phyloP scores from a whole-genome alignment of 2,888 invertebrate genomes.

The Ophion ellenae region DNA sequence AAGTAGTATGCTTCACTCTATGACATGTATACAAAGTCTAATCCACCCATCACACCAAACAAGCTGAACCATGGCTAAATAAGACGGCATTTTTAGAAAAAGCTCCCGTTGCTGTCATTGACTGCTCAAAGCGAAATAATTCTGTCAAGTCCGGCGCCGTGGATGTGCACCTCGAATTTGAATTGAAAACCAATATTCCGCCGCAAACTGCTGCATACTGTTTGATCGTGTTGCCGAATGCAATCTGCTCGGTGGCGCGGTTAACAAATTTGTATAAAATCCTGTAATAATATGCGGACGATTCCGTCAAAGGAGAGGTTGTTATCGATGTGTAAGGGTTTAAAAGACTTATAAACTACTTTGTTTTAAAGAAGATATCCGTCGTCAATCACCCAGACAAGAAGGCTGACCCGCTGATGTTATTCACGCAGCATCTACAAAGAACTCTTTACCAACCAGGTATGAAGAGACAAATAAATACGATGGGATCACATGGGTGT shows the following conservation, averaged over 20 bases:
- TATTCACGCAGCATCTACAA: slow-evolving; percentile 31
- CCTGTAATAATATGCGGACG: too few relatives aligned
- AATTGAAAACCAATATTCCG: slow-evolving; percentile 49
- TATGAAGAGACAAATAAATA: slow-evolving; percentile 28
- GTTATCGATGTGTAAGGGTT: neutral
- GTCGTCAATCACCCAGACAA: neutral
- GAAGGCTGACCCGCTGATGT: neutral
- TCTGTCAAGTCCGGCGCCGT: slow-evolving; percentile 53
- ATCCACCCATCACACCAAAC: slow-evolving; percentile 13
- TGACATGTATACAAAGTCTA: slow-evolving; percentile 74
- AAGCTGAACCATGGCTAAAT: slow-evolving; percentile 23
- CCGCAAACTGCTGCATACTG: slow-evolving; percentile 49
- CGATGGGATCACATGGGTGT: slow-evolving; percentile 18
- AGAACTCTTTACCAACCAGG: slow-evolving; percentile 27
- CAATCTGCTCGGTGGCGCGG: too few relatives aligned
- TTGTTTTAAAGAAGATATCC: neutral
- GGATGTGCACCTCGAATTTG: slow-evolving; percentile 61
- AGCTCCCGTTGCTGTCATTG: slow-evolving; percentile 17
- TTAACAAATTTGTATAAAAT: too few relatives aligned
- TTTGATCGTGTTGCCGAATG: slow-evolving; percentile 16
- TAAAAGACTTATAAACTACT: neutral
- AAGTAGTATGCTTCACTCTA: slow-evolving; percentile 72
- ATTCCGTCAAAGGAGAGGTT: neutral
- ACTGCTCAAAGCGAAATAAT: slow-evolving; percentile 63
- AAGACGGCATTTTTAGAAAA: neutral